Evolutionary conservation across 2,888 invertebrate species (phyloP).

Genomic region (Campopleginae sp.): DNA sequence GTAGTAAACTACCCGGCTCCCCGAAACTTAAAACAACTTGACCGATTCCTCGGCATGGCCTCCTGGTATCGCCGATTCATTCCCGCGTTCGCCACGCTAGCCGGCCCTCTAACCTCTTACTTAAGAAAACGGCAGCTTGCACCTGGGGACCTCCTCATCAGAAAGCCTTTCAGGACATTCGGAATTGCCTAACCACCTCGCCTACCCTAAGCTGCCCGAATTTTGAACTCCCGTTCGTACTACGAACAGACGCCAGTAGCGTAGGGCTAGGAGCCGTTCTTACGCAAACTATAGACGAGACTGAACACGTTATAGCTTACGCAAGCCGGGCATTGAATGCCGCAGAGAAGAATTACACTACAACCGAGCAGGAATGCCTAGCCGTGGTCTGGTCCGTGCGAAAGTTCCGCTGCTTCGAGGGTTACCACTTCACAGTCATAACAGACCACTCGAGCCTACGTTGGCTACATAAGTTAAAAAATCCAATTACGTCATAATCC

Average conservation of each 20-base stretch:
- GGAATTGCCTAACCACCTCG: slow-evolving; percentile 43
- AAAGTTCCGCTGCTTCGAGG: slow-evolving; percentile 66
- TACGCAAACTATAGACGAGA: slow-evolving; percentile 48
- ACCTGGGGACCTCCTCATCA: slow-evolving; percentile 46
- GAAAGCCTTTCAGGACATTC: slow-evolving; percentile 40
- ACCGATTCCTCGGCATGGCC: slow-evolving; percentile 24
- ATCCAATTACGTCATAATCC: slow-evolving; percentile 56
- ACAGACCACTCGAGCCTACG: slow-evolving; percentile 69
- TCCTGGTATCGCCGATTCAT: slow-evolving; percentile 56
- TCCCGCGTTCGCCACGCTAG: slow-evolving; percentile 16
- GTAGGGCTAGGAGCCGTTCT: slow-evolving; percentile 64
- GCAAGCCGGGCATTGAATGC: slow-evolving; percentile 3
- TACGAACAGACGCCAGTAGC: slow-evolving; percentile 64
- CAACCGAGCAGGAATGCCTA: slow-evolving; percentile 59
- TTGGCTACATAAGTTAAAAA: slow-evolving; percentile 69
- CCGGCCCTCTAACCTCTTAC: slow-evolving; percentile 7
- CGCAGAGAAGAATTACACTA: slow-evolving; percentile 51
- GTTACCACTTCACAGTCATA: slow-evolving; percentile 63
- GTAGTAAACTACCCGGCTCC: slow-evolving; percentile 18
- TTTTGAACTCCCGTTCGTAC: slow-evolving; percentile 52
- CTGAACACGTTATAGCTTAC: slow-evolving; percentile 58
- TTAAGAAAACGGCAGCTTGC: slow-evolving; percentile 27
- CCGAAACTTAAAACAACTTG: slow-evolving; percentile 14
- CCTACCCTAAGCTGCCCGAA: slow-evolving; percentile 66
- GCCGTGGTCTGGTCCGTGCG: slow-evolving; percentile 58